Percentiles rank a stretch among this genome's conserved stretches.
Evolutionary conservation across 2,888 invertebrate genomes (phyloP).

Genomic region (Leptinotarsa tumamoca): DNA sequence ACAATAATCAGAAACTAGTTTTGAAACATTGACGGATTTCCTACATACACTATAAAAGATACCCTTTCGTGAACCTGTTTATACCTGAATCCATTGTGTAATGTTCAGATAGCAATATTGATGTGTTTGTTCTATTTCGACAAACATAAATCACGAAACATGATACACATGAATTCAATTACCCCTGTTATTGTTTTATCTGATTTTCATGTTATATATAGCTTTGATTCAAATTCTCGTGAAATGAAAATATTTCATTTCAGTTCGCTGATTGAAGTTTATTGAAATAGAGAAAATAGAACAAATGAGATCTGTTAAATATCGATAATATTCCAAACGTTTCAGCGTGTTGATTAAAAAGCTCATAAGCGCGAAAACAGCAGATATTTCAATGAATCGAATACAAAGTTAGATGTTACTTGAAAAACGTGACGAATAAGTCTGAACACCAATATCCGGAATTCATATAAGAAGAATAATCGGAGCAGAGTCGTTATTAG

Average conservation of each 20-base stretch:
- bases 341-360: no score
- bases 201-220: conserved; percentile 5
- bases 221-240: conserved; percentile 9
- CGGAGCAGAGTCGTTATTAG: no score
- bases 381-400: no score
- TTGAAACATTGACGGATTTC: no score
- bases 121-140: conserved; percentile 10
- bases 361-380: no score
- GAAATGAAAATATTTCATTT: conserved; percentile 3
- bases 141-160: conserved; percentile 19
- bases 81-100: background rate
- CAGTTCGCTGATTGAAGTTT: background rate
- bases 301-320: background rate
- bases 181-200: conserved; percentile 21
- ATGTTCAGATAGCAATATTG: background rate
- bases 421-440: no score
- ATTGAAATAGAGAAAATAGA: background rate
- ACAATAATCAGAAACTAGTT: no score
- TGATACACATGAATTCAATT: conserved; percentile 29
- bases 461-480: no score
- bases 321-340: background rate
- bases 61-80: background rate
- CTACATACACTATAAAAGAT: no score
- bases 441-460: no score
- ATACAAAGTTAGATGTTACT: no score